Percentiles rank a stretch among this genome's conserved stretches.
Evolutionary conservation across 2,797 vertebrate species (phyloP).

Genomic region (Acanthurus tractus): DNA sequence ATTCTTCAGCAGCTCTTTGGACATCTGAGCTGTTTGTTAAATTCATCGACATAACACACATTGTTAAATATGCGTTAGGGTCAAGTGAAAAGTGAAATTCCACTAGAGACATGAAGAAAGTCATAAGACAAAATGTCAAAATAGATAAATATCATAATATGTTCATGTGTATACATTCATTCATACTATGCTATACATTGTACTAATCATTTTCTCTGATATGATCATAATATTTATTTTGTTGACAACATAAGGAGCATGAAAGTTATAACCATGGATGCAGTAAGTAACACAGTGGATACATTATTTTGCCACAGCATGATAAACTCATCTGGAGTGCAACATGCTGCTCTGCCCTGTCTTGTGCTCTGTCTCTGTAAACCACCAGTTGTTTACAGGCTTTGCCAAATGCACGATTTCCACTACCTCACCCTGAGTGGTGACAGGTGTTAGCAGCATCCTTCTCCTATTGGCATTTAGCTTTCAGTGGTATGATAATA

Average conservation of each 20-base stretch:
- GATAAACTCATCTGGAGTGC: constrained; percentile 8
- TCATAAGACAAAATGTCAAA: too few relatives aligned
- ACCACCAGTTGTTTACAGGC: constrained; percentile 34
- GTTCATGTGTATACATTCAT: background rate
- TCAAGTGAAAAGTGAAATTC: too few relatives aligned
- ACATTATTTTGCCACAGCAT: background rate
- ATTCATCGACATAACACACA: too few relatives aligned
- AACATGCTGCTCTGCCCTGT: constrained; percentile 2
- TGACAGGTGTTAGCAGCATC: constrained; percentile 40
- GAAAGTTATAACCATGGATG: background rate
- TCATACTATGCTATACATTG: background rate
- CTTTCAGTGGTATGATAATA: constrained; percentile 45
- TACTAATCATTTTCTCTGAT: background rate
- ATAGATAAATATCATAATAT: background rate
- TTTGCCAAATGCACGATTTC: constrained; percentile 17
- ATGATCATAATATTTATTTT: background rate
- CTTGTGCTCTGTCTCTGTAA: constrained; percentile 15
- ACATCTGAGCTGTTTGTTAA: too few relatives aligned
- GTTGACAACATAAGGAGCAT: background rate
- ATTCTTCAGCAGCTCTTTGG: too few relatives aligned
- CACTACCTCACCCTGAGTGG: constrained; percentile 36
- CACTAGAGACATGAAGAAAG: too few relatives aligned
- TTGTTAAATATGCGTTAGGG: too few relatives aligned
- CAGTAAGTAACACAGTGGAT: constrained; percentile 4
- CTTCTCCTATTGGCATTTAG: constrained; percentile 38